Conservation (phyloP, 1,140 invertebrate species). For the Apis dorsata region DNA sequence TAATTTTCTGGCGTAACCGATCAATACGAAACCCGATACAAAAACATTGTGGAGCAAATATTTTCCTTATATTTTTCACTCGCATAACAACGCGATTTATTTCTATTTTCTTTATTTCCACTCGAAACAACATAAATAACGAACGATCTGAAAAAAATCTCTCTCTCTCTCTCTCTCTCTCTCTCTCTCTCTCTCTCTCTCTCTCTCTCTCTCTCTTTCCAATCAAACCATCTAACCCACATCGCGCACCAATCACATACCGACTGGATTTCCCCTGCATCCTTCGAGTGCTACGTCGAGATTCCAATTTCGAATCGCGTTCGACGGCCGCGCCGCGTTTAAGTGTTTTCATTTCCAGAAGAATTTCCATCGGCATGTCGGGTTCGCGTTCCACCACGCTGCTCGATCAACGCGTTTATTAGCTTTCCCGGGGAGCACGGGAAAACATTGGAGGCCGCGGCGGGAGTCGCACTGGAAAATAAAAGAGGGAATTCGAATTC, state of each 20-base stretch:
- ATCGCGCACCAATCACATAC: background rate
- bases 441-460: background rate
- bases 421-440: background rate
- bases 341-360: slow-evolving; percentile 28
- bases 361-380: slow-evolving; percentile 16
- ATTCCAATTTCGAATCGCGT: slow-evolving; percentile 29
- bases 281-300: background rate
- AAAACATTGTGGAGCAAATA: too few relatives aligned
- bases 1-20: background rate
- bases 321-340: slow-evolving; percentile 12
- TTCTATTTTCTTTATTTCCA: background rate
- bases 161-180: too few relatives aligned
- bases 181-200: too few relatives aligned
- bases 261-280: background rate
- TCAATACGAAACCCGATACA: background rate
- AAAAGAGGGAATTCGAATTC: background rate
- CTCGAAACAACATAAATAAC: background rate
- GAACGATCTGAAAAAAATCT: background rate
- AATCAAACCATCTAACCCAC: background rate
- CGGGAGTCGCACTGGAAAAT: background rate
- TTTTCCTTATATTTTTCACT: background rate
- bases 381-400: too few relatives aligned
- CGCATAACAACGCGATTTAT: background rate
- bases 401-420: slow-evolving; percentile 15
- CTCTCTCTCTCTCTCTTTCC: too few relatives aligned